Evolutionary conservation across 2,113 vertebrate species (phyloP).

Genomic region (Etheostoma spectabile): DNA sequence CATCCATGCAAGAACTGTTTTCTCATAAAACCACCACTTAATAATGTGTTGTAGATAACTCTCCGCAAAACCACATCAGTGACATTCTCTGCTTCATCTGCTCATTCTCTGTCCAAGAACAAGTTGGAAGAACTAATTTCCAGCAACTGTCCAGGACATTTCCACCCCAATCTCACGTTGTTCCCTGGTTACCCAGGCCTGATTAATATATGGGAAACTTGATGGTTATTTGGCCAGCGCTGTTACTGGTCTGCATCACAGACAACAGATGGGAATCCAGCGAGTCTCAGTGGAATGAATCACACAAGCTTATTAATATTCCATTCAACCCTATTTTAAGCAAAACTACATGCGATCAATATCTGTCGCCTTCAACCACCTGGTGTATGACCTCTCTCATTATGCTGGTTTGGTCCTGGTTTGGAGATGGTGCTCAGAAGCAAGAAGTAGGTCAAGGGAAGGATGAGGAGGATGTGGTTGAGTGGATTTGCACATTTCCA

Average conservation of each 20-base stretch:
- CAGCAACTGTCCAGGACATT: not conserved
- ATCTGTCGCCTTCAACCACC: constrained; percentile 62
- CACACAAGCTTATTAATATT: constrained; percentile 42
- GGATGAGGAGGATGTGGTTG: constrained; percentile 6
- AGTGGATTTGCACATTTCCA: constrained; percentile 32
- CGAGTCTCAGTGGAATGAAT: constrained; percentile 30
- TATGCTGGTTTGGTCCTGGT: constrained; percentile 38
- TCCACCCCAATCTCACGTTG: constrained; percentile 1
- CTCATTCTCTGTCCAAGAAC: constrained; percentile 23
- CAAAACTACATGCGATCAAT: constrained; percentile 49
- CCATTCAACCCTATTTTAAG: constrained; percentile 55
- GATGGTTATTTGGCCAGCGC: constrained; percentile 14
- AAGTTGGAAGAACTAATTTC: constrained; percentile 26
- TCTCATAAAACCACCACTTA: constrained; percentile 2
- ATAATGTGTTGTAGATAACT: not conserved
- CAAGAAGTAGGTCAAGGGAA: constrained; percentile 67
- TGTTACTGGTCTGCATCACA: constrained; percentile 28
- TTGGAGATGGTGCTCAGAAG: constrained; percentile 10
- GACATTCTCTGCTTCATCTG: constrained; percentile 15
- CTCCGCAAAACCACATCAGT: not conserved
- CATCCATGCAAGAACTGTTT: not conserved
- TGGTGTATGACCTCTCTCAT: constrained; percentile 48
- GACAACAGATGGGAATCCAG: constrained; percentile 43
- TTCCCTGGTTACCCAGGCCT: not conserved
- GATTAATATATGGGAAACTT: constrained; percentile 49